Percentiles rank a stretch among this genome's conserved stretches.
Conservation (phyloP, 2,113 vertebrate genomes). For the Microtus oregoni region DNA sequence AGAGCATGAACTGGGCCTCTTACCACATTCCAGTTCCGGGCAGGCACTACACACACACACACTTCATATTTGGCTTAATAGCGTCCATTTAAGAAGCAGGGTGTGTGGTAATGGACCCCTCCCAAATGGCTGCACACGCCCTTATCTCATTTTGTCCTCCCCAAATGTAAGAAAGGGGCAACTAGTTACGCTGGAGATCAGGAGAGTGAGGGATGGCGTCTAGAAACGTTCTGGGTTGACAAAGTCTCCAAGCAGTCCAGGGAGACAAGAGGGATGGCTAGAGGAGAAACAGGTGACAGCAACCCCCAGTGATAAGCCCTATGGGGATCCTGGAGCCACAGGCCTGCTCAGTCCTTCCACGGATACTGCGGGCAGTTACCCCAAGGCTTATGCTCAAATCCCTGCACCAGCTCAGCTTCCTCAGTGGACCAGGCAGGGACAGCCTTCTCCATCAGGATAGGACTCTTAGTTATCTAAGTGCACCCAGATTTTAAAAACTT, state of each 20-base stretch:
- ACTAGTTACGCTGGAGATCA: background rate
- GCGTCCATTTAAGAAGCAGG: background rate
- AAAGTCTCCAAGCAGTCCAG: background rate
- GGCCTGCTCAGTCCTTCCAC: background rate
- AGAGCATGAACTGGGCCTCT: background rate
- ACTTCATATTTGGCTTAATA: background rate
- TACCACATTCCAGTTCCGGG: background rate
- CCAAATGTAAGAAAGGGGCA: constrained; percentile 8
- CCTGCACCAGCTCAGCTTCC: background rate
- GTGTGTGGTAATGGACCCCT: background rate
- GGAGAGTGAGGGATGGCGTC: background rate
- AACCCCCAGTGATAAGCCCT: too few relatives aligned
- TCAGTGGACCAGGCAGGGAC: background rate
- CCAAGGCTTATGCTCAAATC: background rate
- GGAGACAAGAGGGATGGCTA: background rate
- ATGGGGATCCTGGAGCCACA: background rate
- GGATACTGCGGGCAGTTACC: fast-evolving
- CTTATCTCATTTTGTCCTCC: background rate
- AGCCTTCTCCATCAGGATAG: background rate
- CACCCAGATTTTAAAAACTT: background rate
- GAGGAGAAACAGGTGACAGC: background rate
- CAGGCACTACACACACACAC: background rate
- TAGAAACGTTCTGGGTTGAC: background rate
- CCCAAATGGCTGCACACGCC: background rate
- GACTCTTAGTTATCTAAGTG: background rate